Evolutionary conservation across 2,797 vertebrate species (phyloP).

Genomic region (Danio choprae): DNA sequence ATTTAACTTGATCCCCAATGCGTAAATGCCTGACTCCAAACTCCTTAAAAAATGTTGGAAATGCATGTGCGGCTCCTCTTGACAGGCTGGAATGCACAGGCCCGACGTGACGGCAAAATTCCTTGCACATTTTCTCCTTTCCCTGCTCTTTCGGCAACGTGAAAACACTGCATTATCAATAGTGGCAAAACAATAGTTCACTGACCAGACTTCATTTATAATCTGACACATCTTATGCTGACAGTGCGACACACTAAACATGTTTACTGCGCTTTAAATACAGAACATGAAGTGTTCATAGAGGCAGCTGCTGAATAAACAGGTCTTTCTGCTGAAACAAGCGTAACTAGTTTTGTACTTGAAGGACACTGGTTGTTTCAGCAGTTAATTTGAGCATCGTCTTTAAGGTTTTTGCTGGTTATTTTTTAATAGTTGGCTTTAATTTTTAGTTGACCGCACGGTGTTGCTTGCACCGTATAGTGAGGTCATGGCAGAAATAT

Average conservation of each 20-base stretch:
- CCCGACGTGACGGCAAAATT: conserved; percentile 68
- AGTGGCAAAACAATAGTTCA: not conserved
- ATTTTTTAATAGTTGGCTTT: not conserved
- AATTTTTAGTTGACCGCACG: not conserved
- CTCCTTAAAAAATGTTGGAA: not conserved
- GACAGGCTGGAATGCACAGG: conserved; percentile 44
- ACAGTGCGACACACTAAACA: not conserved
- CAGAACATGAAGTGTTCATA: not conserved
- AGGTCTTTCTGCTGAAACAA: not conserved
- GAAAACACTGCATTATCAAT: conserved; percentile 61
- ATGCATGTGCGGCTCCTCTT: not conserved
- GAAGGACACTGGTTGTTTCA: conserved; percentile 5
- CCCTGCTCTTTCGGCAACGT: conserved; percentile 58
- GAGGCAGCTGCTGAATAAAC: not conserved
- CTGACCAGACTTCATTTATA: not conserved
- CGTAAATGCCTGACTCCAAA: not conserved
- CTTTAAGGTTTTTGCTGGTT: not conserved
- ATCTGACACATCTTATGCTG: not conserved
- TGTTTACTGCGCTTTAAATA: not conserved
- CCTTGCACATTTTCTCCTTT: conserved; percentile 62
- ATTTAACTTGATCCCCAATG: not conserved
- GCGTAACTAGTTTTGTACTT: not conserved
- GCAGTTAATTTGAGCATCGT: not conserved
- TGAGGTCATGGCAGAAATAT: not conserved
- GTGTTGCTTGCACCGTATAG: not conserved